Base-by-base conservation (phyloP, 23 tunicate genomes). In the Styela clava region DNA sequence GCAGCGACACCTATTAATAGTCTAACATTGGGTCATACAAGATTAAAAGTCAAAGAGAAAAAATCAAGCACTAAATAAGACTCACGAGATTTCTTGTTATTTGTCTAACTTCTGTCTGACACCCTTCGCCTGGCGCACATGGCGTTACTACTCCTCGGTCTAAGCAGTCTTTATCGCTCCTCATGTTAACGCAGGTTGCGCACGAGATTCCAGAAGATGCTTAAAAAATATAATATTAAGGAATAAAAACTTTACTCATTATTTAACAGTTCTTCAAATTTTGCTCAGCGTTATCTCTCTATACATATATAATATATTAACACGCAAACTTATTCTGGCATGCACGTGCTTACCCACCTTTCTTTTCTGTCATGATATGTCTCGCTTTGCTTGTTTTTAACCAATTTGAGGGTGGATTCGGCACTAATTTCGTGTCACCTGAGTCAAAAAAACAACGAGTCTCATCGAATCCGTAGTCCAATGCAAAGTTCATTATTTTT, bases 21-120 rank as follows among this genome's bases (percentile, higher is more conserved):
- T n/a, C n/a, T n/a, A n/a, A n/a, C n/a, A n/a, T n/a, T n/a, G n/a
- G n/a, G n/a, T n/a, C n/a, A n/a, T n/a, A n/a, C n/a, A n/a, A n/a
- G n/a, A n/a, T n/a, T n/a, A n/a, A n/a, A n/a, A n/a, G n/a, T n/a
- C n/a, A n/a, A n/a, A n/a, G n/a, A n/a, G n/a, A n/a, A n/a, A n/a
- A n/a, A n/a, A n/a, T n/a, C n/a, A n/a, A n/a, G n/a, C n/a, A n/a
- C n/a, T n/a, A n/a, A 16, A 19, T 21, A 2, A 24, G n/a, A 2
- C 80, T 70, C 61, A 83, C 86, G 81, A 29, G 68, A 3, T 26
- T 21, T 22, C 61, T 62, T 25, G 80, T 24, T 30, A 74, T 85
- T 78, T 85, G 89, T 71, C 89, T 28, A 21, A 78, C 52, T 69
- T 85, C 89, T 44, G 85, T 79, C 36, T 85, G 89, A 36, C 89